These are phyloP conservation scores for Athalia cordata DNA, from an alignment of 2,888 invertebrate species.

Conservation along the genomic window DNA sequence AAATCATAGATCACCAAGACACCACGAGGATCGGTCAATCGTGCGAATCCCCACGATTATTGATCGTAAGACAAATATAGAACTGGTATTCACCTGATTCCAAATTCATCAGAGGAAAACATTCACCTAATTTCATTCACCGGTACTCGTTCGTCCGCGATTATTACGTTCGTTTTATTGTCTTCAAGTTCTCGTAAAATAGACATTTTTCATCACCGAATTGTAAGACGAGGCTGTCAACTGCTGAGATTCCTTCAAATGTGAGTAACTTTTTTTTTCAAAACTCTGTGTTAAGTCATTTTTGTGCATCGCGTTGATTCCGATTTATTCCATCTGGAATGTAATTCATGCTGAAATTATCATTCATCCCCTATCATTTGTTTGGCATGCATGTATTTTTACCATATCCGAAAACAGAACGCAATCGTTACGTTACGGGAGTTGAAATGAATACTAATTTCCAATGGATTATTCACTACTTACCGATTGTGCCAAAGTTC, in stretches of 20 bases:
- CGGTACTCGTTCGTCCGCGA: background rate
- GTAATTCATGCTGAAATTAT: no score
- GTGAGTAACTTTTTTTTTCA: background rate
- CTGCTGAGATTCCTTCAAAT: background rate
- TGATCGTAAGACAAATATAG: conserved; percentile 25
- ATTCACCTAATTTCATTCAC: background rate
- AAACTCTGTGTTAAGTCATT: no score
- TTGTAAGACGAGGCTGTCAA: background rate
- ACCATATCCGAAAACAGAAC: no score
- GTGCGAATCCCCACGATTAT: conserved; percentile 30
- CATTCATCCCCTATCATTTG: no score
- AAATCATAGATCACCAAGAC: conserved; percentile 63
- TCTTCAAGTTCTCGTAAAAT: background rate
- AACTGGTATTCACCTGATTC: background rate
- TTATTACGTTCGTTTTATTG: background rate
- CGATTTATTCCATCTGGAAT: no score
- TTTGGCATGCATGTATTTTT: no score
- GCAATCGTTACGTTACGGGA: no score
- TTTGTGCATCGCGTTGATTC: no score
- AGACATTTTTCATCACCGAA: background rate
- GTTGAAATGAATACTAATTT: no score
- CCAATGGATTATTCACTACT: no score
- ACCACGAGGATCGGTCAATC: conserved; percentile 49
- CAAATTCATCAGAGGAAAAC: no score
- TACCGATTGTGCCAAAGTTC: no score